Conservation (phyloP, 2,888 invertebrate species). For the Macrophya alboannulata region DNA sequence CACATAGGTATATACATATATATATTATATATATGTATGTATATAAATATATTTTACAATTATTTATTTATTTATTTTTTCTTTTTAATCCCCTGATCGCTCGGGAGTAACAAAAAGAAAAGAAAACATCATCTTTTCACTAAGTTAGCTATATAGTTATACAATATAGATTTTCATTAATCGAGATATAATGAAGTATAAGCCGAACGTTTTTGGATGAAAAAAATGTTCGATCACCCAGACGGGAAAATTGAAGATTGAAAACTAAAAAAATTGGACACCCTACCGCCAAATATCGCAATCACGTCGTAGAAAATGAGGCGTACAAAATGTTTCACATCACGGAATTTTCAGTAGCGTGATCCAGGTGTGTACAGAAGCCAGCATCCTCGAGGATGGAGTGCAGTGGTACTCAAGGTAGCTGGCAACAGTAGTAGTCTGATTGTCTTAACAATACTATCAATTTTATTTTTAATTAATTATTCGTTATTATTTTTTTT, state of each 20-base stretch:
- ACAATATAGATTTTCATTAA: conserved; percentile 10
- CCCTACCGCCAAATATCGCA: conserved; percentile 53
- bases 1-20: not conserved
- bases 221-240: conserved; percentile 4
- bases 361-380: conserved; percentile 40
- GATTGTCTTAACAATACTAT: conserved; percentile 80
- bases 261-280: conserved; percentile 50
- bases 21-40: not conserved
- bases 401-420: conserved; percentile 74
- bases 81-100: conserved; percentile 29
- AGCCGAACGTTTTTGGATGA: conserved; percentile 17
- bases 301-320: conserved; percentile 67
- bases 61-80: not conserved
- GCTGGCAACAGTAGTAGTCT: conserved; percentile 76
- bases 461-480: conserved; percentile 66
- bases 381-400: conserved; percentile 56
- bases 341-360: conserved; percentile 49
- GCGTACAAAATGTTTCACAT: conserved; percentile 67
- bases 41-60: not conserved
- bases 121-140: not conserved
- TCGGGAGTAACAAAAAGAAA: conserved; percentile 42
- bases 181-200: not conserved
- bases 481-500: conserved; percentile 12
- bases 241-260: not conserved
- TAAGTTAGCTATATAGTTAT: conserved; percentile 11